phyloP scores from a whole-genome alignment of 2,113 vertebrate species.

The Datnioides undecimradiatus region DNA sequence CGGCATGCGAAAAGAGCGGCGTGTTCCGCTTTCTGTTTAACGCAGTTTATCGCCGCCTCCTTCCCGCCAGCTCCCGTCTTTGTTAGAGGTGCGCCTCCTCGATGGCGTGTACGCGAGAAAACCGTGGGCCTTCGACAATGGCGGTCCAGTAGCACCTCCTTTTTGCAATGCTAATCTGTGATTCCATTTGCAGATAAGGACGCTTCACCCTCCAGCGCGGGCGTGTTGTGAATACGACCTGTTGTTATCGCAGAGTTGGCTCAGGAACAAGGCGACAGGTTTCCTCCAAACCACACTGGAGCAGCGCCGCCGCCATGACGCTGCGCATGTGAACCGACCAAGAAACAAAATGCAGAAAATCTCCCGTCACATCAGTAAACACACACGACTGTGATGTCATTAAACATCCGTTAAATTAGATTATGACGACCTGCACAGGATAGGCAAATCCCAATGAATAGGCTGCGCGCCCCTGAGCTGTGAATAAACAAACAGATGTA shows the following conservation, averaged over 20 bases:
- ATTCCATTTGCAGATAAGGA: conserved; percentile 71
- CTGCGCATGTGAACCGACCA: too few species aligned
- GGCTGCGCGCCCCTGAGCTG: too few species aligned
- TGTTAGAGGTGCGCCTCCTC: conserved; percentile 62
- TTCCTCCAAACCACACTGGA: not conserved
- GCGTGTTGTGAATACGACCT: conserved; percentile 63
- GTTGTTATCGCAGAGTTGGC: conserved; percentile 49
- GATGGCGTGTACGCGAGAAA: too few species aligned
- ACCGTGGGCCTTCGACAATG: too few species aligned
- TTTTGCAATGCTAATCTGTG: conserved; percentile 79
- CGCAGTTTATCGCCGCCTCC: conserved; percentile 69
- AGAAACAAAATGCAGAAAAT: too few species aligned
- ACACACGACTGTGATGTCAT: too few species aligned
- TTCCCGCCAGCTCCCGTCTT: conserved; percentile 46
- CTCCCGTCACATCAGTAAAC: too few species aligned
- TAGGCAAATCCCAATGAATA: too few species aligned
- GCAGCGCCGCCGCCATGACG: too few species aligned
- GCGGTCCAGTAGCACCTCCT: conserved; percentile 52
- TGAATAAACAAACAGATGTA: too few species aligned
- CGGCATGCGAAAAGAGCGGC: conserved; percentile 50
- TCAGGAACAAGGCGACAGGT: not conserved
- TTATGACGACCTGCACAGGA: too few species aligned
- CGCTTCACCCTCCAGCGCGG: conserved; percentile 12
- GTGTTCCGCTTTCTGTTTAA: conserved; percentile 80
- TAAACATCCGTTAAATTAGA: too few species aligned